Evolutionary conservation across 2,888 invertebrate species (phyloP).

Genomic region (Encarsia formosa): DNA sequence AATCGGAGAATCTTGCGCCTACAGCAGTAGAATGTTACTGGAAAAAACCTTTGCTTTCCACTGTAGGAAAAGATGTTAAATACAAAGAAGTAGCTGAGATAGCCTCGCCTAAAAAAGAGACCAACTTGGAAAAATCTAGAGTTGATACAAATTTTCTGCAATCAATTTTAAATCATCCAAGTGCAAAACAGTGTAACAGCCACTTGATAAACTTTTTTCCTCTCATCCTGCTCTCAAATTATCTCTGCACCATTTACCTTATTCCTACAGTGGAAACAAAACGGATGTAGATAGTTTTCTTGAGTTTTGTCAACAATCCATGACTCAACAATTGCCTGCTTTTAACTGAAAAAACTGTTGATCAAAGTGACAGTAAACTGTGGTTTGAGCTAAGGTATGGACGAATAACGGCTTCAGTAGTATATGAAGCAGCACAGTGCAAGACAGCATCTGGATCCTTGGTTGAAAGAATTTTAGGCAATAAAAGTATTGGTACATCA

Average conservation of each 20-base stretch:
- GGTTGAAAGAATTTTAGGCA: slow-evolving; percentile 30
- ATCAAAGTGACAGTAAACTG: slow-evolving; percentile 9
- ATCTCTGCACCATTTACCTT: slow-evolving; percentile 11
- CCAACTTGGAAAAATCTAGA: background rate
- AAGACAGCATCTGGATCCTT: slow-evolving; percentile 29
- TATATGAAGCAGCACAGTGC: slow-evolving; percentile 28
- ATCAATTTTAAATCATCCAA: background rate
- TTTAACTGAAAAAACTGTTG: slow-evolving; percentile 5
- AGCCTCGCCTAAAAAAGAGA: background rate
- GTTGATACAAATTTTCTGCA: background rate
- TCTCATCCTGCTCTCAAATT: slow-evolving; percentile 1
- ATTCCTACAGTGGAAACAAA: slow-evolving; percentile 8
- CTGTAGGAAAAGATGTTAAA: slow-evolving; percentile 14
- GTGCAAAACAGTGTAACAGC: background rate
- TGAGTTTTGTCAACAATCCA: slow-evolving; percentile 1
- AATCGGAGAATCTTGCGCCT: slow-evolving; percentile 16
- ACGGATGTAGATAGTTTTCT: slow-evolving; percentile 3
- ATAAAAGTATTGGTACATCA: slow-evolving; percentile 23
- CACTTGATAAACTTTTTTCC: background rate
- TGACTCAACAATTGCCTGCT: slow-evolving; percentile 4
- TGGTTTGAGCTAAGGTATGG: slow-evolving; percentile 27
- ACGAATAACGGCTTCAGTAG: slow-evolving; percentile 26
- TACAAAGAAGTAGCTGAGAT: background rate
- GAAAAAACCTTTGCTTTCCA: slow-evolving; percentile 16
- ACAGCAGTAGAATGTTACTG: slow-evolving; percentile 17